Base-by-base conservation (phyloP, 2,888 invertebrate species). In the Euzetes globulus region DNA sequence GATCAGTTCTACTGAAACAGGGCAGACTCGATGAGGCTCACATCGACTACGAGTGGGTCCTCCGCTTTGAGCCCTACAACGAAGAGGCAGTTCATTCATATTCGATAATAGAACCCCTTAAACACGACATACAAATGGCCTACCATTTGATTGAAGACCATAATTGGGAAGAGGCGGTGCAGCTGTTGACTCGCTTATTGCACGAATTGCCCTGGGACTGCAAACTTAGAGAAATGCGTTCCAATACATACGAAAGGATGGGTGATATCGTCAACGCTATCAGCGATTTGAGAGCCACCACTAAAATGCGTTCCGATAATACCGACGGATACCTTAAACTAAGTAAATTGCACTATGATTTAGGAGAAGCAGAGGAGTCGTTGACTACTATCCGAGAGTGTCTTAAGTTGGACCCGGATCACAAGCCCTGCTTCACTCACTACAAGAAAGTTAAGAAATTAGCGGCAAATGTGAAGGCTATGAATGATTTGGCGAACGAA, bases 361-460 rank as follows among this genome's bases (percentile, higher is more conserved):
- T 94, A 74, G 99, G 98, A 3, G 93, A 97, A 80, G 92, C 94
- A 68, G 90, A 90, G 25, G 94, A 94, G 80, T 88, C 95, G 0
- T 85, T 99, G 50, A 91, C 88, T 84, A 94, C 97, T 84, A 90
- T 99, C 78, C 89, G 99, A 25, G 97, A 99, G 83, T 99, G 99
- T 83, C 86, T 99, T 22, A 95, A 92, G 82, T 85, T 97, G 58
- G 98, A 99, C 83, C 97, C 97, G 0, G 99, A 99, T 80, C 96
- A 99, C 84, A 94, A 94, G 84, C 87, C 90, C 80, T 99, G 98
- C 83, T 95, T 95, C 84, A 89, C 91, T 25, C 90, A 95, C 81
- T 99, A 99, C 85, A 99, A 98, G 83, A 92, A 91, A 82, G 86
- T 98, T 45, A 95, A 95, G 82, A 95, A 96, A 82, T 87, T 99